Base-by-base conservation (phyloP, 2,113 vertebrate species). In the Piaya cayana region DNA sequence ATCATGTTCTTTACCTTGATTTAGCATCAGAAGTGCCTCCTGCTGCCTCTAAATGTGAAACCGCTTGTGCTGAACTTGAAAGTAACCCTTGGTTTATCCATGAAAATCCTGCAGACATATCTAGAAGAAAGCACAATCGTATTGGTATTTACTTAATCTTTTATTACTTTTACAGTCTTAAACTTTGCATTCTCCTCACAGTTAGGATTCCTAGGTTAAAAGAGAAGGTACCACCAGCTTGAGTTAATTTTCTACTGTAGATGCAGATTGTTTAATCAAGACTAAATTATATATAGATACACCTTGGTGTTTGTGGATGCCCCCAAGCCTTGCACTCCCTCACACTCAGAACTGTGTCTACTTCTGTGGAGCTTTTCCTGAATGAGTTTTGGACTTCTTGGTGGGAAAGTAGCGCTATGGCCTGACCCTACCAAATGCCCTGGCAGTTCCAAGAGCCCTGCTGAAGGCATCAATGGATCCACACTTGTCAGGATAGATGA, bases 81-180 rank as follows among this genome's bases (percentile, higher is more conserved):
- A 98, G 96, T 29, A 98, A 96, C 47, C 98, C 98, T 94, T 98
- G 97, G 64, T 98, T 98, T 94, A 97, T 83, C 98, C 98, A 98
- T 39, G 98, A 97, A 71, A 97, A 94, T 91, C 98, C 98, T 5
- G 97, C 96, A 95, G 98, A 98, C 97, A 99, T 98, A 87, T 98
- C 98, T 99, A 95, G 42, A 68, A 93, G 27, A 82, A 86, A 83
- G 19, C 23, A 74, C 30, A 85, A 72, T 27, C 58, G 34, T 30
- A 71, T 75, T 91, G 53, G 42, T 22, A 22, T 19, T 37, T 85
- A 43, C 6, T 59, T 65, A 58, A 1, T 32, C 29, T 86, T 72
- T 75, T 45, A 25, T 80, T 75, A 17, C 49, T 64, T 90, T 76
- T 32, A 65, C 7, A 23, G 1, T 47, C 34, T 55, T 81, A 63